Evolutionary conservation across 2,888 invertebrate genomes (phyloP).

Genomic region (Myopa testacea): DNA sequence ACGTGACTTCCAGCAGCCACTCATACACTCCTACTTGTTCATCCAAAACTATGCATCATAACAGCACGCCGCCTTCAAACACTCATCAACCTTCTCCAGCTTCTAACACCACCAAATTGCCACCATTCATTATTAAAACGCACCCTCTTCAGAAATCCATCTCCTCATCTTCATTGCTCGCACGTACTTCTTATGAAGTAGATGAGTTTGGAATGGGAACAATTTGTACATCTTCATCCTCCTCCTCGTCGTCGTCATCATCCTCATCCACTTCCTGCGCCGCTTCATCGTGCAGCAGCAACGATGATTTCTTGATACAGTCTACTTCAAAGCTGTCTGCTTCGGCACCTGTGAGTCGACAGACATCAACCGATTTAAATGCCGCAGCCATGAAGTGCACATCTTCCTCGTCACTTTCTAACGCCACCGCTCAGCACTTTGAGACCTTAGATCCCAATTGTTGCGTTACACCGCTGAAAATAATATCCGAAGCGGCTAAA

Average conservation of each 20-base stretch:
- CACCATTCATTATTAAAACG: constrained; percentile 50
- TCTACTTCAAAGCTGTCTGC: constrained; percentile 44
- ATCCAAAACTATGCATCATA: constrained; percentile 36
- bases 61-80: constrained; percentile 43
- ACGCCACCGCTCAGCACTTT: constrained; percentile 26
- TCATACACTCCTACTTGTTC: constrained; percentile 38
- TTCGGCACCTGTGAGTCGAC: constrained; percentile 64
- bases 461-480: constrained; percentile 58
- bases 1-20: constrained; percentile 35
- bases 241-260: constrained; percentile 34
- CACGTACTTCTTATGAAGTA: constrained; percentile 13
- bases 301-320: constrained; percentile 45
- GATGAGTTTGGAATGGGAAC: neutral
- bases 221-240: constrained; percentile 2
- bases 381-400: constrained; percentile 32
- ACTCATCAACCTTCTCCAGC: constrained; percentile 42
- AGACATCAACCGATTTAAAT: constrained; percentile 57
- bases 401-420: constrained; percentile 29
- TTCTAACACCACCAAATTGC: constrained; percentile 40
- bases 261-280: constrained; percentile 26
- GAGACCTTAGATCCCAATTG: constrained; percentile 52
- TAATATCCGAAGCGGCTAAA: constrained; percentile 54
- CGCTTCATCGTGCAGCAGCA: constrained; percentile 47
- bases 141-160: constrained; percentile 64
- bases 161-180: constrained; percentile 63